Evolutionary conservation across 2,888 invertebrate genomes (phyloP).

Genomic region (Parasteatoda lunata): DNA sequence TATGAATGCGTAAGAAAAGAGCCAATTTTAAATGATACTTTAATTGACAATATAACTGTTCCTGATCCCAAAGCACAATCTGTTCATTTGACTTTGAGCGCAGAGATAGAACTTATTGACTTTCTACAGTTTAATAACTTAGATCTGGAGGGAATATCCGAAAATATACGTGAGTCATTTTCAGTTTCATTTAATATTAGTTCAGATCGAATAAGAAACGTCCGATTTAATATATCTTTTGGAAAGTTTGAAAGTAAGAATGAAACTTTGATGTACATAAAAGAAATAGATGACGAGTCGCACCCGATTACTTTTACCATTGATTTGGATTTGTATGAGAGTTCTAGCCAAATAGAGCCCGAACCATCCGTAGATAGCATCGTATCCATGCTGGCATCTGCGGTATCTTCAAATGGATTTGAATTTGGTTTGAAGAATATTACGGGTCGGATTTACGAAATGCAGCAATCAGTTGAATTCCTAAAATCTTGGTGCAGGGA

Average conservation of each 20-base stretch:
- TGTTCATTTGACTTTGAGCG: constrained; percentile 34
- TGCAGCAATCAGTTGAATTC: constrained; percentile 47
- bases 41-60: background rate
- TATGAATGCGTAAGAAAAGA: constrained; percentile 65
- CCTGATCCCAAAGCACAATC: constrained; percentile 34
- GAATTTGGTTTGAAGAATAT: constrained; percentile 54
- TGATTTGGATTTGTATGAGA: constrained; percentile 58
- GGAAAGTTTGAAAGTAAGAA: constrained; percentile 12
- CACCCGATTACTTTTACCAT: constrained; percentile 45
- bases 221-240: constrained; percentile 48
- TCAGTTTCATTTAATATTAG: constrained; percentile 47
- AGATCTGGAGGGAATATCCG: constrained; percentile 36
- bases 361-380: constrained; percentile 65
- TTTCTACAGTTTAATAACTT: constrained; percentile 30
- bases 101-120: constrained; percentile 48
- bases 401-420: constrained; percentile 57
- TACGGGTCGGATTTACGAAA: constrained; percentile 55
- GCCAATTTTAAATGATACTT: background rate
- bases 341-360: constrained; percentile 4
- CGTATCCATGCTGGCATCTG: constrained; percentile 55
- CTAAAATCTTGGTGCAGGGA: constrained; percentile 52
- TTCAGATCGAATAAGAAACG: constrained; percentile 53
- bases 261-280: constrained; percentile 5
- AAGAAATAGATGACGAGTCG: constrained; percentile 28
- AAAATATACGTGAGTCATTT: constrained; percentile 47